phyloP scores from a whole-genome alignment of 2,113 vertebrate species.

The Grammomys surdaster region DNA sequence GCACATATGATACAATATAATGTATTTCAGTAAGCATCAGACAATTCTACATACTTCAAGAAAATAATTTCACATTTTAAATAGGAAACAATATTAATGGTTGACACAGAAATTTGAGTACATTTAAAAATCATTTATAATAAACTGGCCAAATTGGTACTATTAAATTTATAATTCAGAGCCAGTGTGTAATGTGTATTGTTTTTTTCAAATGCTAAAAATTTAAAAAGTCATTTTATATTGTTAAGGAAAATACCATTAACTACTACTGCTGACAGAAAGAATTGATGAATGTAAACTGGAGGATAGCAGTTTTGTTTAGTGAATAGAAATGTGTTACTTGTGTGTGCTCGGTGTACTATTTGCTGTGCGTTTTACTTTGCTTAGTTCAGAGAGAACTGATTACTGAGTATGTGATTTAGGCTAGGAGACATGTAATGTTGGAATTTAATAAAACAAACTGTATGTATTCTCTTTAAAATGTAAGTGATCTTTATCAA shows the following conservation, averaged over 20 bases:
- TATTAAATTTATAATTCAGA: slow-evolving; percentile 46
- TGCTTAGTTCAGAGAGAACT: slow-evolving; percentile 75
- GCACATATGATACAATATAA: slow-evolving; percentile 41
- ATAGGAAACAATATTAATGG: slow-evolving; percentile 60
- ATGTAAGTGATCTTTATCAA: slow-evolving; percentile 77
- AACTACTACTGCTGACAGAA: slow-evolving; percentile 35
- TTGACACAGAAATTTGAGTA: slow-evolving; percentile 61
- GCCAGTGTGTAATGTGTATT: slow-evolving; percentile 33
- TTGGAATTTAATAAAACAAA: slow-evolving; percentile 80
- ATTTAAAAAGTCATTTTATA: slow-evolving; percentile 61
- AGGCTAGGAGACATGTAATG: slow-evolving; percentile 77
- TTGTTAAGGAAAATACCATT: slow-evolving; percentile 64
- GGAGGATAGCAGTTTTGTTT: slow-evolving; percentile 71
- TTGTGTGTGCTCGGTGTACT: slow-evolving; percentile 71
- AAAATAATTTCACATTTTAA: slow-evolving; percentile 42
- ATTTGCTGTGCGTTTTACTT: slow-evolving; percentile 79
- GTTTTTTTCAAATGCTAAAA: slow-evolving; percentile 63
- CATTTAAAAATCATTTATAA: slow-evolving; percentile 69
- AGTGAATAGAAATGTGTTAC: slow-evolving; percentile 70
- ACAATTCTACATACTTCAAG: slow-evolving; percentile 42
- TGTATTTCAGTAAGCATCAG: slow-evolving; percentile 67
- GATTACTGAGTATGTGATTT: slow-evolving; percentile 76
- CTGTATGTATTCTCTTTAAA: slow-evolving; percentile 81
- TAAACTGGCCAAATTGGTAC: slow-evolving; percentile 66
- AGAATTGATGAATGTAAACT: slow-evolving; percentile 71